Base-by-base conservation (phyloP, 1,140 invertebrate genomes). In the Aradophagus sp. region DNA sequence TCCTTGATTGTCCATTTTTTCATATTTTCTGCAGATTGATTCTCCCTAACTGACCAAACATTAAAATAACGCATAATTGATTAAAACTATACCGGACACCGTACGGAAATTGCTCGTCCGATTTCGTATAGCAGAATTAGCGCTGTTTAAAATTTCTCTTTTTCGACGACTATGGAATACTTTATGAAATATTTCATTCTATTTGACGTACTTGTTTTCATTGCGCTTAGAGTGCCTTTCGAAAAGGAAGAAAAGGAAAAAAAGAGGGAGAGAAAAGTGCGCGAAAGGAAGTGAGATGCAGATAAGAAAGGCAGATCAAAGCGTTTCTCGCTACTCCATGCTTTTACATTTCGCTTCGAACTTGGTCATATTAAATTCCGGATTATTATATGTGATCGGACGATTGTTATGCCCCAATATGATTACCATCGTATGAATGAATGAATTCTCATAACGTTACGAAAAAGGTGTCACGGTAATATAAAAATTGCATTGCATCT, bases 171-270 rank as follows among this genome's bases (percentile, higher is more conserved):
- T 47, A 59, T 39, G 39, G 39, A 47, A 47, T 34, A 39, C 32
- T 39, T 59, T 47, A 47, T 59, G 47, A 59, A 59, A 59, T 59
- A 59, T 58, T 45, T 38, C 53, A 58, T 58, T 58, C 32, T 45
- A 58, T 58, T 36, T 38, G 53, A 45, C 52, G 20, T 58, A 31
- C 53, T 36, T 38, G 32, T 45, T 58, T 58, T 38, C 53, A 19
- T 58, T 44, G 26, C 23, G 31, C 31, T 42, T 16, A 10, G 39
- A 26, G 41, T 39, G 31, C 41, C 31, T 45, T 58, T 44, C 20
- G 10, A n/a, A 15, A 36, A 36, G 45, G 36, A 41, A 53, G 20
- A 23, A 8, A 23, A 8, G 26, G 31, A 41, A 35, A 58, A 58
- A 58, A 39, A 32, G 29, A 6, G 5, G 1, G 2, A 17, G 29